Evolutionary conservation across 2,797 vertebrate species (phyloP).

Genomic region (Molossus alvarezi): DNA sequence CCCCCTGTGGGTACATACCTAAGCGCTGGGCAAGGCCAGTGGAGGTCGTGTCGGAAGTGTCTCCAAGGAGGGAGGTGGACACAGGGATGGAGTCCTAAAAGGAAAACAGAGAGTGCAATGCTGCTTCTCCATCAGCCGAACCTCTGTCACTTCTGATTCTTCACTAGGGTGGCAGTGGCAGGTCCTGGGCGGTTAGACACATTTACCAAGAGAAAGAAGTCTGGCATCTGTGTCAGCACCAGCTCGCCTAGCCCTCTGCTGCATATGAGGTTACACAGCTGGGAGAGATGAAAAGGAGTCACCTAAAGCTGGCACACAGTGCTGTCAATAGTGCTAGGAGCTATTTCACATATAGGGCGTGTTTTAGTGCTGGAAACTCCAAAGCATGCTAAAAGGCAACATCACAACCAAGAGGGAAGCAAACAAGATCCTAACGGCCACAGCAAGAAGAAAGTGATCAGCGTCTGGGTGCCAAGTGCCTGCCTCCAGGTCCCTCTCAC

Average conservation of each 20-base stretch:
- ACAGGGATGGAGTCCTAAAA: slow-evolving; percentile 95
- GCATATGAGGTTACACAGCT: background rate
- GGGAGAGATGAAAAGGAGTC: background rate
- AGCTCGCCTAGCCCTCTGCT: background rate
- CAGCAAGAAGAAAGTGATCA: background rate
- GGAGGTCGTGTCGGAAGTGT: slow-evolving; percentile 94
- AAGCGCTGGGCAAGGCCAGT: slow-evolving; percentile 94
- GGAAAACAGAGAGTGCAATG: slow-evolving; percentile 51
- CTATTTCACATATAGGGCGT: background rate
- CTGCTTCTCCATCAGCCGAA: background rate
- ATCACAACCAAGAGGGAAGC: background rate
- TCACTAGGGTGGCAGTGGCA: background rate
- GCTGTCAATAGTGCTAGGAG: background rate
- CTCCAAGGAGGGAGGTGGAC: slow-evolving; percentile 94
- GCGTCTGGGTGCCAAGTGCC: background rate
- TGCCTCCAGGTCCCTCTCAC: background rate
- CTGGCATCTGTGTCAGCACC: background rate
- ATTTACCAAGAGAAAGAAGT: background rate
- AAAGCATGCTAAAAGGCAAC: background rate
- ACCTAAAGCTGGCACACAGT: background rate
- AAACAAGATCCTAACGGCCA: background rate
- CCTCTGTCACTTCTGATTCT: background rate
- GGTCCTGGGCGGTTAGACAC: background rate
- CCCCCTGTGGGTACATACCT: slow-evolving; percentile 89
- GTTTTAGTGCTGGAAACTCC: background rate